phyloP scores from a whole-genome alignment of 2,797 vertebrate genomes.

The Coranthus polyacanthus region DNA sequence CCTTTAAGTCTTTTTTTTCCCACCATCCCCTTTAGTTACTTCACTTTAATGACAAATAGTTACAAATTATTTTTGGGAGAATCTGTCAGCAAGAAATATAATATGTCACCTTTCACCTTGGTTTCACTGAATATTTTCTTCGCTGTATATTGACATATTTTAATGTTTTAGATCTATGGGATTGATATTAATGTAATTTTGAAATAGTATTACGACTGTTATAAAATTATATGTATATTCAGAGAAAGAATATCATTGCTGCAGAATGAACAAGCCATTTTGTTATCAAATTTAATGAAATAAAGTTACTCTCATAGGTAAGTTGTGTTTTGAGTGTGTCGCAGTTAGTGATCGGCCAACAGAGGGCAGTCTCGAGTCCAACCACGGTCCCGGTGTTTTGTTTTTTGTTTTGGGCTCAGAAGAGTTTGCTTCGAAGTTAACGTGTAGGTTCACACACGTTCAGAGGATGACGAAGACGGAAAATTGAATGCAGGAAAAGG shows the following conservation, averaged over 20 bases:
- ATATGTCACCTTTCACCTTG: slow-evolving; percentile 21
- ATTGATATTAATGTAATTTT: slow-evolving; percentile 66
- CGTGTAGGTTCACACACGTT: neutral
- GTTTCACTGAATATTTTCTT: slow-evolving; percentile 6
- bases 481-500: neutral
- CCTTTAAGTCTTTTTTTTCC: neutral
- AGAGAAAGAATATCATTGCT: slow-evolving; percentile 70
- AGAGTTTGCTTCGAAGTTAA: neutral
- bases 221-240: slow-evolving; percentile 75
- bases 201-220: slow-evolving; percentile 76
- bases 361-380: slow-evolving; percentile 51
- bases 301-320: slow-evolving; percentile 60
- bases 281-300: slow-evolving; percentile 69
- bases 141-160: slow-evolving; percentile 40
- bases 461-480: neutral
- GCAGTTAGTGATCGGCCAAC: slow-evolving; percentile 21
- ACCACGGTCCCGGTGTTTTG: neutral
- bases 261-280: slow-evolving; percentile 79
- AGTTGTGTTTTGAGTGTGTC: neutral
- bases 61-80: slow-evolving; percentile 3
- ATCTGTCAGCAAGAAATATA: slow-evolving; percentile 11
- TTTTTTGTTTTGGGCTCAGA: neutral
- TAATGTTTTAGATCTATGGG: slow-evolving; percentile 50
- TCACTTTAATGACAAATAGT: slow-evolving; percentile 7
- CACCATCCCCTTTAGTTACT: slow-evolving; percentile 1